Conservation (phyloP, 2,888 invertebrate genomes). For the Embidobia sp. region DNA sequence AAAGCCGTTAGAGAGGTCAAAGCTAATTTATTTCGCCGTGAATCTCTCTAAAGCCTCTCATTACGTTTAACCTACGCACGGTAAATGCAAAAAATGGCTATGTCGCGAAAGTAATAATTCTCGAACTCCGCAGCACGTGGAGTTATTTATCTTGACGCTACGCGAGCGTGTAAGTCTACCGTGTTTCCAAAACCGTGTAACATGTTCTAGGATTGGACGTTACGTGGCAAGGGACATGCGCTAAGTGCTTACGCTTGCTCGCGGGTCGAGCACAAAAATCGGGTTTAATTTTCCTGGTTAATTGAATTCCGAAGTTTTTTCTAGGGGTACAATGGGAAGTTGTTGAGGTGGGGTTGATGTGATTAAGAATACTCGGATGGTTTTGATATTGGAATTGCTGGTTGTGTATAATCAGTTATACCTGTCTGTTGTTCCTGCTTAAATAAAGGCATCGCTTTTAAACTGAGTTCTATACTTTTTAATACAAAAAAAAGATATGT, state of each 20-base stretch:
- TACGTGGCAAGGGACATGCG: conserved; percentile 5
- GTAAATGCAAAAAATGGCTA: conserved; percentile 50
- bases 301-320: too few relatives aligned
- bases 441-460: too few relatives aligned
- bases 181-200: conserved; percentile 43
- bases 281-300: too few relatives aligned
- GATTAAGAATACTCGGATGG: too few relatives aligned
- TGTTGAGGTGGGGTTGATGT: too few relatives aligned
- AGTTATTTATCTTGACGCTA: conserved; percentile 40
- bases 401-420: too few relatives aligned
- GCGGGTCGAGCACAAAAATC: too few relatives aligned
- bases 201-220: conserved; percentile 23
- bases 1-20: conserved; percentile 65
- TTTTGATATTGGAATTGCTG: too few relatives aligned
- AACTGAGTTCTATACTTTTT: too few relatives aligned
- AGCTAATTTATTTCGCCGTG: conserved; percentile 70
- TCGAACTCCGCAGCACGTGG: conserved; percentile 32
- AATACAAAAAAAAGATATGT: too few relatives aligned
- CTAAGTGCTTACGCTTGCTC: neutral
- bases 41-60: conserved; percentile 69
- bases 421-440: too few relatives aligned
- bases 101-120: conserved; percentile 53
- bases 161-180: conserved; percentile 42
- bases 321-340: too few relatives aligned
- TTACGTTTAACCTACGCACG: conserved; percentile 66